phyloP scores from a whole-genome alignment of 2,888 invertebrate species.

The Melikaiella ostensackeni region DNA sequence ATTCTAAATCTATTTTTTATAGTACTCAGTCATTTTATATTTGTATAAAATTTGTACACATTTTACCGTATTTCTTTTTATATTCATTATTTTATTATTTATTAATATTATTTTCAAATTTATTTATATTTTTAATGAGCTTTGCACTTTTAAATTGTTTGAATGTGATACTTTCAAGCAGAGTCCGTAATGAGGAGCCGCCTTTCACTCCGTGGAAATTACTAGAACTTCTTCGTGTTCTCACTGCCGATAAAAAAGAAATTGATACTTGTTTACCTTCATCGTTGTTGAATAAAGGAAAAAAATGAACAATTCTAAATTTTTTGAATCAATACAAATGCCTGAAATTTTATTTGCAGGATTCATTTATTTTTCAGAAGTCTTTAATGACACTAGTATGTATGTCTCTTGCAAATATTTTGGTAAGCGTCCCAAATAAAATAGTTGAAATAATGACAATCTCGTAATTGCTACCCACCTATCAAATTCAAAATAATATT shows the following conservation, averaged over 20 bases:
- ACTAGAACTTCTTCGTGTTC: slow-evolving; percentile 43
- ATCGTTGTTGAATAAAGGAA: neutral
- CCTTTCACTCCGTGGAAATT: slow-evolving; percentile 39
- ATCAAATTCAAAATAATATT: neutral
- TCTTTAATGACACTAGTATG: too few species aligned
- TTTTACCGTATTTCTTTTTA: too few species aligned
- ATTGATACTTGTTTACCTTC: slow-evolving; percentile 1
- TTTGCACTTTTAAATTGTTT: neutral
- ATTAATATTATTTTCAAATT: too few species aligned
- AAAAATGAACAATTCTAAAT: neutral
- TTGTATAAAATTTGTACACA: too few species aligned
- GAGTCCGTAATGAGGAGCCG: slow-evolving; percentile 41
- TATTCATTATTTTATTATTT: too few species aligned
- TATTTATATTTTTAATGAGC: too few species aligned
- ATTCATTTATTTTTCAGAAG: neutral
- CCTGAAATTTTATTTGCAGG: too few species aligned
- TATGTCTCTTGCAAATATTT: neutral
- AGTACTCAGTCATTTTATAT: too few species aligned
- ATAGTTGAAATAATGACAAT: too few species aligned
- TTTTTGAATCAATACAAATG: neutral
- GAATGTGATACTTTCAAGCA: slow-evolving; percentile 37
- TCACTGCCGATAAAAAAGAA: slow-evolving; percentile 54
- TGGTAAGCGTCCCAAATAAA: neutral
- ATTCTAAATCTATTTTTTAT: too few species aligned
- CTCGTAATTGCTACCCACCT: neutral